These are phyloP conservation scores for Dipus sagitta DNA, from an alignment of 2,797 vertebrate species.

Conservation along the genomic window DNA sequence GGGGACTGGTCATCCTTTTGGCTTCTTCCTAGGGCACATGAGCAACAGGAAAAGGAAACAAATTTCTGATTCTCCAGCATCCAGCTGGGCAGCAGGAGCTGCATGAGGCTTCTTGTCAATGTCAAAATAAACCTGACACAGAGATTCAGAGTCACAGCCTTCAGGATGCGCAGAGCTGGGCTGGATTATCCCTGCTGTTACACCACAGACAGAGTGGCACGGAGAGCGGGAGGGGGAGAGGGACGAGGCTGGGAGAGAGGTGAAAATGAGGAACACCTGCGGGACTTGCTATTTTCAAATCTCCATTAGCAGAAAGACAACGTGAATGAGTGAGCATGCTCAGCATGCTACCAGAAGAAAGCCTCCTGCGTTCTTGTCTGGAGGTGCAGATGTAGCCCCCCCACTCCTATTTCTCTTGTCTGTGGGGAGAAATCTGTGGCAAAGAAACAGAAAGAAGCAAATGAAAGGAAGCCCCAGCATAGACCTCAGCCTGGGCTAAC, in stretches of 20 bases:
- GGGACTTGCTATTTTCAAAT: not conserved
- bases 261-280: slow-evolving; percentile 21
- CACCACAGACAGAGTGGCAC: not conserved
- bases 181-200: slow-evolving; percentile 56
- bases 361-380: not conserved
- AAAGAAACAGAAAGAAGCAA: not conserved
- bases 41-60: not conserved
- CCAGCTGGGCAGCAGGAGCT: not conserved
- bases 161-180: not conserved
- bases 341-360: not conserved
- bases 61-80: not conserved
- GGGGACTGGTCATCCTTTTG: not conserved
- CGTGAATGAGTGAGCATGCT: not conserved
- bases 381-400: not conserved
- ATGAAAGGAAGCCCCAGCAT: not conserved
- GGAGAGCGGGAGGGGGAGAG: not conserved
- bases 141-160: slow-evolving; percentile 56
- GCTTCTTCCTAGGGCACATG: not conserved
- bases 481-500: not conserved
- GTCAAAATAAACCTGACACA: slow-evolving; percentile 50
- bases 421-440: not conserved
- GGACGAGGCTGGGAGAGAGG: not conserved
- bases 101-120: not conserved
- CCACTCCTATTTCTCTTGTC: not conserved
- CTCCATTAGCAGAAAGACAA: slow-evolving; percentile 56